phyloP scores from a whole-genome alignment of 1,140 invertebrate species.

The Rhynchophorus ferrugineus region DNA sequence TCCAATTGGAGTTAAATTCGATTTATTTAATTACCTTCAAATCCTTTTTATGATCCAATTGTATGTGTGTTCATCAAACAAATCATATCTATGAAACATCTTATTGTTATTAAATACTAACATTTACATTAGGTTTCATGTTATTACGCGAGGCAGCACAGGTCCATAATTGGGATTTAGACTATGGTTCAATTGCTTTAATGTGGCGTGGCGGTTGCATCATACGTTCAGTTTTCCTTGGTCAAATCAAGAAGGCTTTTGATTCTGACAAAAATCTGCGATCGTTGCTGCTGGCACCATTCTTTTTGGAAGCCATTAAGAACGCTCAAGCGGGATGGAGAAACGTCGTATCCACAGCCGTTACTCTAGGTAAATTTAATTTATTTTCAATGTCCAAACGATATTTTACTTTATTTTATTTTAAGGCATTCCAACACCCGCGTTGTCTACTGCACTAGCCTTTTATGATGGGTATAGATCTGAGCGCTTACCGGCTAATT shows the following conservation, averaged over 20 bases:
- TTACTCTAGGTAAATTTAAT: conserved; percentile 34
- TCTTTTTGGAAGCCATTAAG: conserved; percentile 82
- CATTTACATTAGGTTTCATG: conserved; percentile 86
- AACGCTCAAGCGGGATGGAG: conserved; percentile 70
- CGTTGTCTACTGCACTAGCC: conserved; percentile 84
- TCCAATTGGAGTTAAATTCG: too few species aligned
- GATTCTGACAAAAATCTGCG: conserved; percentile 82
- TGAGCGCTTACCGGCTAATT: conserved; percentile 35
- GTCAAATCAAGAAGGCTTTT: conserved; percentile 95
- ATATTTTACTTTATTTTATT: too few species aligned
- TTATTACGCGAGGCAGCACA: conserved; percentile 89
- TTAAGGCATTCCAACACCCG: conserved; percentile 86
- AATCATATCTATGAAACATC: too few species aligned
- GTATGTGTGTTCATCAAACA: too few species aligned
- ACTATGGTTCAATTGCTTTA: conserved; percentile 95
- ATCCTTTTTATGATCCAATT: too few species aligned
- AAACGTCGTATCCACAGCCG: conserved; percentile 55
- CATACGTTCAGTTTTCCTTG: conserved; percentile 92
- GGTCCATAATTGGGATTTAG: conserved; percentile 88
- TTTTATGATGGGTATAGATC: conserved; percentile 92
- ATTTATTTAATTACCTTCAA: too few species aligned
- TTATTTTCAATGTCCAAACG: too few species aligned
- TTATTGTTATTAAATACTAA: too few species aligned
- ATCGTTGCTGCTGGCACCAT: conserved; percentile 91
- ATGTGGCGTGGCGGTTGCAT: conserved; percentile 99